Evolutionary conservation across 2,113 vertebrate species (phyloP).

Genomic region (Melierax canorus): DNA sequence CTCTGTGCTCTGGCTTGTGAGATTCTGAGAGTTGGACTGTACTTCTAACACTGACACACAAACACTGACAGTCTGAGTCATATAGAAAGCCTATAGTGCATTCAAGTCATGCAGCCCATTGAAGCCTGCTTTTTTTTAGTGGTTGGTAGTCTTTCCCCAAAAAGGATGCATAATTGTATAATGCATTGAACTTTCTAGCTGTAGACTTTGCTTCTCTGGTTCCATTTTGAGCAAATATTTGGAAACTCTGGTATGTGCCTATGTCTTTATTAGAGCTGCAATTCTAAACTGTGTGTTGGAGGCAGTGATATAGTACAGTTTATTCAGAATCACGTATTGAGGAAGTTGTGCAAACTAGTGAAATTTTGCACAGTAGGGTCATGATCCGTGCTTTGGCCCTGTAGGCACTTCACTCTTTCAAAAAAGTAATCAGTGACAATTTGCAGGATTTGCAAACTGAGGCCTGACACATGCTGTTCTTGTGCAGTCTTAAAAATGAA

Average conservation of each 20-base stretch:
- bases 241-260: slow-evolving; percentile 41
- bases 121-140: neutral
- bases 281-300: slow-evolving; percentile 13
- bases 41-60: neutral
- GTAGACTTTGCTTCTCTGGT: slow-evolving; percentile 21
- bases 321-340: neutral
- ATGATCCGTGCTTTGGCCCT: neutral
- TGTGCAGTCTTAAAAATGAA: slow-evolving; percentile 54
- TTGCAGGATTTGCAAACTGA: slow-evolving; percentile 14
- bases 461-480: slow-evolving; percentile 35
- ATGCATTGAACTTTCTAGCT: neutral
- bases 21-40: neutral
- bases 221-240: slow-evolving; percentile 63
- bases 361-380: neutral
- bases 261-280: slow-evolving; percentile 24
- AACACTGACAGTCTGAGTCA: neutral
- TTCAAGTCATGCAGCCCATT: neutral
- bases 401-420: neutral
- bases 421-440: neutral
- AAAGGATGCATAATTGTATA: neutral
- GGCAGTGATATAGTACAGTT: neutral
- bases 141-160: neutral
- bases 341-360: slow-evolving; percentile 7
- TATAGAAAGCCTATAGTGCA: neutral
- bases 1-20: neutral